Evolutionary conservation across 2,113 vertebrate species (phyloP), one percentile per base, ranked within the genome.

Genomic region (Embiotoca jacksoni): DNA sequence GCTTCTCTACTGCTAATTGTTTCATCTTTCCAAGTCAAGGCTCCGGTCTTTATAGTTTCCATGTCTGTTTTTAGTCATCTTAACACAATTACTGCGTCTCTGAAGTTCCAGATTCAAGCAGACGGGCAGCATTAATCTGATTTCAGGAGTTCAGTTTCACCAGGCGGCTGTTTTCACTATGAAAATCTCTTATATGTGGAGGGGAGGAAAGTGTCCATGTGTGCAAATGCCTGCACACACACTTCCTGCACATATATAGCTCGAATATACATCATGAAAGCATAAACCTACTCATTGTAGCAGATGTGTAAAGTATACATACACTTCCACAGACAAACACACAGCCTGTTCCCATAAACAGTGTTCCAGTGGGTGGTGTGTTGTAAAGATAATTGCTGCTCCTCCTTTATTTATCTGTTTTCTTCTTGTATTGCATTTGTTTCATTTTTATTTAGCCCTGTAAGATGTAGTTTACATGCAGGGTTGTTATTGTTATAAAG

Each of bases 41-140:
- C 49, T 74, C 10, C 6, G 6, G 8, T 57, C 35, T 78, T 82
- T 78, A 57, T 71, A 63, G 30, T 85, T 89, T 83, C 71, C 55
- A 72, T 41, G 52, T 57, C 81, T 89, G 79, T 76, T 89, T 83
- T 80, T 41, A 80, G 41, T 88, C 68, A 87, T 56, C 65, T 67
- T 62, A 88, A 86, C 68, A 72, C 58, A 82, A 77, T 75, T 79
- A 78, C 57, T 15, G 35, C 13, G 46, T 75, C 46, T 75, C 75
- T 75, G 77, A 66, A 32, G 65, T 66, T n/a, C 53, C 58, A 44
- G 52, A 63, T 73, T 78, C 62, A 83, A 63, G 37, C 50, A 62
- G 59, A 59, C 68, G 14, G 5, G 9, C 68, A 59, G 33, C 56
- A 73, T 72, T 82, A 31, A 78, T 78, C 15, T 73, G 41, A 72